Base-by-base conservation (phyloP, 2,888 invertebrate genomes). In the Rhingia rostrata region DNA sequence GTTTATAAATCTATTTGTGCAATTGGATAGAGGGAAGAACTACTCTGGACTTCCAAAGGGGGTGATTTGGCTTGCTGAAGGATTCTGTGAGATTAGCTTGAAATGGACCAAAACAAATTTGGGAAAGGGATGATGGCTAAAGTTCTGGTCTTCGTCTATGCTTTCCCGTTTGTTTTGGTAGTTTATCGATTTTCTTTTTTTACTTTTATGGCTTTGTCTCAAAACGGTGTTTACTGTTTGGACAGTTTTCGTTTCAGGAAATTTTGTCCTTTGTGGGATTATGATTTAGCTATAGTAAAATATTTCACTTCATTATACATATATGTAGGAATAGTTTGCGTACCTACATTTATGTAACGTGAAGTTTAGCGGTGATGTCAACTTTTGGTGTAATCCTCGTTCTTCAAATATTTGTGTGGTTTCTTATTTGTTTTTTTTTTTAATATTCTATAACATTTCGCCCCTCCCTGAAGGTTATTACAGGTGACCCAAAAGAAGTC, bases 151-250 rank as follows among this genome's bases (percentile, higher is more conserved):
- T 37, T 51, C 37, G 30, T 53, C 33, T 61, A 37, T 49, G 47
- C 6, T 35, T 67, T 14, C 30, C 14, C 43, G 30, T 73, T 73
- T 73, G 56, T 67, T 78, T 73, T 78, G 66, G 35, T 53, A 58
- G 12, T 51, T 72, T 63, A 80, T 80, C 61, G 80, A 80, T 80
- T 80, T 74, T 67, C 54, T 37, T 47, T 61, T 35, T 47, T 45
- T 37, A 35, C 78, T 49, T 63, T 35, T 41, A 56, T 47, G 3
- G 12, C 43, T 47, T 47, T 22, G 22, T 49, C 22, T 12, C 54
- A n/a, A 10, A 35, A 9, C n/a, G 6, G 14, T 58, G 14, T 45
- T 14, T 33, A 58, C 6, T 6, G 5, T 41, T 22, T 4, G 30
- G 39, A 56, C 4, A 56, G 9, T 0, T 47, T 22, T 4, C 1